Evolutionary conservation across 2,888 invertebrate species (phyloP), one percentile per base, ranked within the genome.

Genomic region (Falcaria lacertinaria): DNA sequence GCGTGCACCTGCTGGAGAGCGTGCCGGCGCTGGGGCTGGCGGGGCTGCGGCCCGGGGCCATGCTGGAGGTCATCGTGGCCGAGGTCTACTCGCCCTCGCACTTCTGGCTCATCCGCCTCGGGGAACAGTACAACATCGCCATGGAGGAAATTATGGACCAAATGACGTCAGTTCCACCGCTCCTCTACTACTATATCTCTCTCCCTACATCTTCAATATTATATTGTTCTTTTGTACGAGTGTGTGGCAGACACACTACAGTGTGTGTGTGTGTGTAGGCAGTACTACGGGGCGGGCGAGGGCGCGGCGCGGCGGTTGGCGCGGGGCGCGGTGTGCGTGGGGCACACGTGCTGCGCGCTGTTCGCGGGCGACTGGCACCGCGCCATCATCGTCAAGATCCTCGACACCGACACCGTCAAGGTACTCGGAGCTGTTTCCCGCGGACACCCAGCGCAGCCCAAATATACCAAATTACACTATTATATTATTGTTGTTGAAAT

Each of bases 71-170:
- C 40, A 56, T 72, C 16, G 76, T 91, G 36, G 88, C 80, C 13
- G 91, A 86, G 75, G 84, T 91, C 51, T 91, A 90, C 74, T 91
- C 91, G 52, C 88, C 90, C 34, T 89, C 90, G 17, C 91, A 91
- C 71, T 89, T 91, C 72, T 91, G 91, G 91, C 58, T 91, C 50
- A 74, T 84, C 52, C 77, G 86, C 11, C 77, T 81, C 43, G 80
- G 81, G 0, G 65, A 74, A 0, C 40, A 59, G 0, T 51, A 75
- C 65, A 51, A 74, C 57, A 42, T 65, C 42, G 80, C 82, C 50
- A 74, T 91, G 69, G 80, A 90, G 51, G 48, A 64, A 4, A 49
- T 90, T 39, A 91, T 91, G 91, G 85, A 90, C 55, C 79, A 87
- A 8, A 87, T 91, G 81, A 88, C 82, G 87, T 85, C 45, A 80